These are phyloP conservation scores for Drosophila peninsularis DNA, from an alignment of 2,888 invertebrate species.

Conservation along the genomic window DNA sequence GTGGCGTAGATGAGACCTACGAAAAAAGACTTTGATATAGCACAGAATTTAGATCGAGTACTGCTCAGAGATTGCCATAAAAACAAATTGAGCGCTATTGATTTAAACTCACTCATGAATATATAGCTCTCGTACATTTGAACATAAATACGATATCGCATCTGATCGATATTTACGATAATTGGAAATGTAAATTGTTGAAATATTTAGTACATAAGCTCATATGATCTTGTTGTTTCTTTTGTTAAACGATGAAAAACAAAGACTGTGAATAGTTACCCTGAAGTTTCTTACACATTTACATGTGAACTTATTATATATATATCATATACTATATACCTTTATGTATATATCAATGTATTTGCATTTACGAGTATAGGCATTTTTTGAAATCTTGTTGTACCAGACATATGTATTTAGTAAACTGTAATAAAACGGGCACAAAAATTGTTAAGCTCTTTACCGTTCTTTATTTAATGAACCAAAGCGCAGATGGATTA, in stretches of 20 bases:
- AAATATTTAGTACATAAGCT: not conserved
- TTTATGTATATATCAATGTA: conserved; percentile 21
- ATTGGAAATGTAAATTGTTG: conserved; percentile 18
- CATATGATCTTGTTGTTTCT: conserved; percentile 11
- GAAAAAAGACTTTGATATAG: conserved; percentile 28
- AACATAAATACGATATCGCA: not conserved
- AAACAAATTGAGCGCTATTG: not conserved
- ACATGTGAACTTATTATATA: conserved; percentile 19
- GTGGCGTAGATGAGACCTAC: conserved; percentile 70
- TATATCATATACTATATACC: conserved; percentile 32
- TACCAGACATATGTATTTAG: conserved; percentile 26
- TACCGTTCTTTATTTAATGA: not conserved
- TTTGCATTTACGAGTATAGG: conserved; percentile 53
- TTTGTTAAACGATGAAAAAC: conserved; percentile 40
- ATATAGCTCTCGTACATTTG: not conserved
- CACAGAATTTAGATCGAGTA: conserved; percentile 7
- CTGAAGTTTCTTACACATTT: conserved; percentile 56
- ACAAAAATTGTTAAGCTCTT: conserved; percentile 3
- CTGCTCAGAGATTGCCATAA: not conserved
- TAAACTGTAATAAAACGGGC: conserved; percentile 49
- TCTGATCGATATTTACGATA: not conserved
- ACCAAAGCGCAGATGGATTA: no score
- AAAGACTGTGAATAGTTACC: conserved; percentile 74
- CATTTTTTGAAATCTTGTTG: conserved; percentile 61
- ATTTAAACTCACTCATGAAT: not conserved